Percentiles rank a stretch among this genome's conserved stretches.
phyloP scores from a whole-genome alignment of 2,797 vertebrate species.

The Ispidina picta region DNA sequence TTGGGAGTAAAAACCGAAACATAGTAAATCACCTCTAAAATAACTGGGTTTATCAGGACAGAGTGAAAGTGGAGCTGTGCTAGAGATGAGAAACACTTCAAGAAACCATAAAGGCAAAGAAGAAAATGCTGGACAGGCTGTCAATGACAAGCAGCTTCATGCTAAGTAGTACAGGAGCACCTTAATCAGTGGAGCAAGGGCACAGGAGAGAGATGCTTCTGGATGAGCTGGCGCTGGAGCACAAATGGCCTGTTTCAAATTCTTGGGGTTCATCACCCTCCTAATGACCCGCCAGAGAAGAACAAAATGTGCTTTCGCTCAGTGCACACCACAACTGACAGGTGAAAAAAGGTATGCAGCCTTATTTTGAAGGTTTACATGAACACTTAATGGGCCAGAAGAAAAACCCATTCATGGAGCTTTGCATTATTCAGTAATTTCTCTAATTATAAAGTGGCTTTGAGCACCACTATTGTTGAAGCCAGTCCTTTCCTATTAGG shows the following conservation, averaged over 20 bases:
- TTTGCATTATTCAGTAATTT: slow-evolving; percentile 65
- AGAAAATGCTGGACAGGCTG: neutral
- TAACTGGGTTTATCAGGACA: neutral
- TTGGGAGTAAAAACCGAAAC: neutral
- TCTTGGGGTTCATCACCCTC: slow-evolving; percentile 14
- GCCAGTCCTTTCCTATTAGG: slow-evolving; percentile 32
- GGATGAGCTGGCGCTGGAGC: neutral
- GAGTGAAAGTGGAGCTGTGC: neutral
- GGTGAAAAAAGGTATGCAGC: slow-evolving; percentile 16
- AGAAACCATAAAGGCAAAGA: neutral
- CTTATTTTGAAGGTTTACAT: slow-evolving; percentile 55
- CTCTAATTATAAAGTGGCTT: slow-evolving; percentile 62
- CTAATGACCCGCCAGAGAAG: neutral
- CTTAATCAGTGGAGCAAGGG: neutral
- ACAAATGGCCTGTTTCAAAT: neutral
- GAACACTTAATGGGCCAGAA: slow-evolving; percentile 22
- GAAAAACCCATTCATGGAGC: slow-evolving; percentile 11
- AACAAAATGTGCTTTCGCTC: slow-evolving; percentile 27
- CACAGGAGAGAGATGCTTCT: neutral
- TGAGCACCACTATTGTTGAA: slow-evolving; percentile 18
- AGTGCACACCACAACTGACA: neutral
- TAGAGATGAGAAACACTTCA: neutral
- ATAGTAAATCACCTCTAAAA: slow-evolving; percentile 13
- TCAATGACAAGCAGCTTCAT: neutral
- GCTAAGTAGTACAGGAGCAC: neutral